phyloP scores from a whole-genome alignment of 2,113 vertebrate species.

The Chinchilla lanigera region DNA sequence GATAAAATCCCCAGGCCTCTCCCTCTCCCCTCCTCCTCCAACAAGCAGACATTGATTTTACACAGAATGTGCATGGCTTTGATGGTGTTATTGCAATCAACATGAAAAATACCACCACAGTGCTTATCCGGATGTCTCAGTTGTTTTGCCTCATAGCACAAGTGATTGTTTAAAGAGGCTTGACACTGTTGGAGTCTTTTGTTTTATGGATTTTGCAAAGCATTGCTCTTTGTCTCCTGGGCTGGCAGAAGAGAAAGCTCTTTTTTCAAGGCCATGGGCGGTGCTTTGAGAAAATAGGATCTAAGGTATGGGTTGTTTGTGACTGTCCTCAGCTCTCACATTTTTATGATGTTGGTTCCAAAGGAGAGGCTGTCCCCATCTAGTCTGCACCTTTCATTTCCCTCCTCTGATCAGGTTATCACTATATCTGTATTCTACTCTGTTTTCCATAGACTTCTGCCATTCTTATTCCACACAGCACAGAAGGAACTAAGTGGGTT shows the following conservation, averaged over 20 bases:
- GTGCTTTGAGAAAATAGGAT: constrained; percentile 60
- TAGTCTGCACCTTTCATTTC: not conserved
- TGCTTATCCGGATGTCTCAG: constrained; percentile 77
- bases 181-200: constrained; percentile 83
- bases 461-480: not conserved
- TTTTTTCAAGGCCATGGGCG: constrained; percentile 70
- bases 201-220: constrained; percentile 84
- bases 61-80: constrained; percentile 79
- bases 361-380: not conserved
- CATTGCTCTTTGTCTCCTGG: constrained; percentile 77
- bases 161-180: constrained; percentile 85
- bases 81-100: constrained; percentile 86
- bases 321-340: not conserved
- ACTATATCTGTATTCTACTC: not conserved
- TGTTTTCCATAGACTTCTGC: not conserved
- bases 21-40: constrained; percentile 39
- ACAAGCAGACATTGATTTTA: constrained; percentile 85
- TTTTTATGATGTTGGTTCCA: not conserved
- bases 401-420: not conserved
- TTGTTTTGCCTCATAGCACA: constrained; percentile 84
- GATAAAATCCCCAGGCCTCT: constrained; percentile 83
- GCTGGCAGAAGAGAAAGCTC: constrained; percentile 66
- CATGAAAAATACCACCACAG: constrained; percentile 84
- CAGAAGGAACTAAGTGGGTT: not conserved
- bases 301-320: not conserved